Conservation (phyloP, 2,797 vertebrate genomes). For the Smutsia gigantea region DNA sequence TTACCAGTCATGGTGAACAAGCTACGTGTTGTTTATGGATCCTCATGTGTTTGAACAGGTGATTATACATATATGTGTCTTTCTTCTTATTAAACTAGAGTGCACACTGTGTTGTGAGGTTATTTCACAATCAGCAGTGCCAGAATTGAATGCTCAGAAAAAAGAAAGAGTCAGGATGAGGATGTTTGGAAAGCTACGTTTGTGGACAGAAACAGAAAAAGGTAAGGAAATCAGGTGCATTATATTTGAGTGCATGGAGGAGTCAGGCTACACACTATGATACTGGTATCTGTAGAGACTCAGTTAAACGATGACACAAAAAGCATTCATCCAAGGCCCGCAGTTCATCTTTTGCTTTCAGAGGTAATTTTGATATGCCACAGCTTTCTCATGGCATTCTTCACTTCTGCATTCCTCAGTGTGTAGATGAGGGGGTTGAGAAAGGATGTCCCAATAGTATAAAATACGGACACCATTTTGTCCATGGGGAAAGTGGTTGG, state of each 20-base stretch:
- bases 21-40: background rate
- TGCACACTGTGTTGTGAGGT: background rate
- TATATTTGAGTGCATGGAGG: background rate
- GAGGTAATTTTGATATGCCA: background rate
- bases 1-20: background rate
- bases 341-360: background rate
- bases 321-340: background rate
- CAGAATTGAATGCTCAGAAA: background rate
- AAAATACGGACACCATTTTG: too few relatives aligned
- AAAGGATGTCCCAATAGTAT: too few relatives aligned
- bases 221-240: background rate
- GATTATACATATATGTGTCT: background rate
- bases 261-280: too few relatives aligned
- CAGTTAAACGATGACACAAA: too few relatives aligned
- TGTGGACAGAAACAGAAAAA: background rate
- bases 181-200: background rate
- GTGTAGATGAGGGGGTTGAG: too few relatives aligned
- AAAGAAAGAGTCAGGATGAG: background rate
- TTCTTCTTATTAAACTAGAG: background rate
- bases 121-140: too few relatives aligned
- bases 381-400: too few relatives aligned
- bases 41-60: too few relatives aligned
- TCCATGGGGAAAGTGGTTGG: too few relatives aligned
- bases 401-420: too few relatives aligned
- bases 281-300: background rate